Evolutionary conservation across 2,797 vertebrate species (phyloP), one percentile per base, ranked within the genome.

Genomic region (Discoglossus pictus): DNA sequence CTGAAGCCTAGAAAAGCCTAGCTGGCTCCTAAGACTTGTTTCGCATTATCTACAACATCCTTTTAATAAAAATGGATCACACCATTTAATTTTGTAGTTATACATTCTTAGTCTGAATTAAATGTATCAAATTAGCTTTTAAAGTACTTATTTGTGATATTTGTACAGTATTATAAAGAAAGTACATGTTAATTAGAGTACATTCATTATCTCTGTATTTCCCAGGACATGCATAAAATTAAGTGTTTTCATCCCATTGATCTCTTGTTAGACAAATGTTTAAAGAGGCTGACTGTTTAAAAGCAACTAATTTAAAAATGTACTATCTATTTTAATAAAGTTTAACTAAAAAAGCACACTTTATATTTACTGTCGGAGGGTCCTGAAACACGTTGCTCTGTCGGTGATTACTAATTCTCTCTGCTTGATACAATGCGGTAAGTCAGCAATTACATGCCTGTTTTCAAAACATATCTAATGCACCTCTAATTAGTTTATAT

Each of bases 401-500:
- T 47, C 15, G 20, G 20, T 38, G 15, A 66, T 48, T 47, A 55
- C 31, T 66, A 18, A 24, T 50, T 21, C 34, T 47, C 16, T 47
- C 21, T 59, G 38, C 55, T 43, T 25, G 24, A 42, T 59, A 24
- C 27, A 39, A 53, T 48, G 48, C 25, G 25, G 3, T 50, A 15
- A 35, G 7, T 24, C 24, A 48, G 34, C 44, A 59, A 59, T 50
- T 58, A 38, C 35, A 42, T n/a, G 16, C 34, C 36, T 58, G 53
- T 50, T 50, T 67, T 50, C 24, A 66, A 36, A 58, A 66, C 48
- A 25, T 50, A 46, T 47, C 35, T 50, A 56, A 56, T 56, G 54
- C 46, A n/a, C 20, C 16, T 18, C 35, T 58, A 67, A 67, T 59
- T 67, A 56, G 31, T 65, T 65, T 47, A 47, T 23, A 56, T 67